phyloP scores from a whole-genome alignment of 2,113 vertebrate genomes.

The Eudyptes chrysolophus region DNA sequence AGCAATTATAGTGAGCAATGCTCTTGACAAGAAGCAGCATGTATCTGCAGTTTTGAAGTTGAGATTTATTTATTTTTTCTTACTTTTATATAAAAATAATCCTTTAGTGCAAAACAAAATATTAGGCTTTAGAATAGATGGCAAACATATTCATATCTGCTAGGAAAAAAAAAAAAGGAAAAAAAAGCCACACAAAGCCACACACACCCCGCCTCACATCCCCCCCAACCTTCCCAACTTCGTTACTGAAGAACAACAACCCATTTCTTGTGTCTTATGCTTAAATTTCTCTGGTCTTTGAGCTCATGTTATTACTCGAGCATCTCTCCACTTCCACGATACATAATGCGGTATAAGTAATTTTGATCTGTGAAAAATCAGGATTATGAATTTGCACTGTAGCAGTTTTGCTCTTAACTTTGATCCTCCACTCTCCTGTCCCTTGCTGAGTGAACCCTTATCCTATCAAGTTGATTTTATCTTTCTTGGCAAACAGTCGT shows the following conservation, averaged over 20 bases:
- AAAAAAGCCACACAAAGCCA: neutral
- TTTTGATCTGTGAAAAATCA: neutral
- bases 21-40: neutral
- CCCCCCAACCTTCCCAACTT: neutral
- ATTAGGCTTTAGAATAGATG: neutral
- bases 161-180: neutral
- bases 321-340: neutral
- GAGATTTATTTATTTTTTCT: neutral
- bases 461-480: rapidly evolving
- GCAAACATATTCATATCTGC: neutral
- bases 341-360: neutral
- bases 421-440: neutral
- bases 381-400: neutral
- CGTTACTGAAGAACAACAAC: neutral
- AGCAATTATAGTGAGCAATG: neutral
- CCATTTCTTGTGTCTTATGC: neutral
- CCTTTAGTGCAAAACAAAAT: neutral
- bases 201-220: rapidly evolving
- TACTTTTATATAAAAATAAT: neutral
- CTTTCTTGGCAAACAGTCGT: neutral
- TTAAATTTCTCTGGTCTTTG: neutral
- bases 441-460: neutral
- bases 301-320: neutral
- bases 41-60: neutral
- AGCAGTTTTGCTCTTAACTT: neutral